phyloP scores from a whole-genome alignment of 2,888 invertebrate genomes.

The Empis stercorea region DNA sequence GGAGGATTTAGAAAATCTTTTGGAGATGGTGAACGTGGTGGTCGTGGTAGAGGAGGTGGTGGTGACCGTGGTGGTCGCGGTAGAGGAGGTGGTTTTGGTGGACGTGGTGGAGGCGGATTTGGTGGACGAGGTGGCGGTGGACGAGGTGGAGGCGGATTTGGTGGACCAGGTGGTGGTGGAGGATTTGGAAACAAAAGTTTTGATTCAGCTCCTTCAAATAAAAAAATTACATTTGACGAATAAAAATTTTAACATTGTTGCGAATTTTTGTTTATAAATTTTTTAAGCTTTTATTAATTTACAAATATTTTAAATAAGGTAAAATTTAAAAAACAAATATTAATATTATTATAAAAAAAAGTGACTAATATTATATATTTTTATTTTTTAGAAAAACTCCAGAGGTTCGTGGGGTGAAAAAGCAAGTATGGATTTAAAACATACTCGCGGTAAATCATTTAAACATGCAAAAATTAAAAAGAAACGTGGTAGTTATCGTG shows the following conservation, averaged over 20 bases:
- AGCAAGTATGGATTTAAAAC: constrained; percentile 75
- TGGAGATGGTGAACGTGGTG: constrained; percentile 29
- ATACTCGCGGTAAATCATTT: constrained; percentile 90
- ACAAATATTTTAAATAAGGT: constrained; percentile 2
- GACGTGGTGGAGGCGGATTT: background rate
- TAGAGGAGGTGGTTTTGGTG: constrained; percentile 18
- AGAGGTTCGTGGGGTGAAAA: constrained; percentile 91
- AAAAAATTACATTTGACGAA: constrained; percentile 34
- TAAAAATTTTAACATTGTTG: constrained; percentile 16
- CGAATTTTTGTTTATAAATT: constrained; percentile 9
- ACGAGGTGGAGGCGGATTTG: background rate
- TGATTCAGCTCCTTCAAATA: constrained; percentile 33
- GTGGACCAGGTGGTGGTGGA: background rate
- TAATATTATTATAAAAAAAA: background rate
- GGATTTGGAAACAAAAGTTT: constrained; percentile 46
- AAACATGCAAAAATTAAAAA: constrained; percentile 99
- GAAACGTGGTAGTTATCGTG: constrained; percentile 91
- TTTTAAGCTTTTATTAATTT: constrained; percentile 1
- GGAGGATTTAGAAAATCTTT: constrained; percentile 30
- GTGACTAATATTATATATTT: constrained; percentile 12
- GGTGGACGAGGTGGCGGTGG: no score
- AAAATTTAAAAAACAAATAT: background rate
- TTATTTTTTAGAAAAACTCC: constrained; percentile 68
- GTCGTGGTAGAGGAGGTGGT: constrained; percentile 15
- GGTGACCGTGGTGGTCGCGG: constrained; percentile 23